Evolutionary conservation across 2,113 vertebrate species (phyloP).

Genomic region (Odocoileus virginianus): DNA sequence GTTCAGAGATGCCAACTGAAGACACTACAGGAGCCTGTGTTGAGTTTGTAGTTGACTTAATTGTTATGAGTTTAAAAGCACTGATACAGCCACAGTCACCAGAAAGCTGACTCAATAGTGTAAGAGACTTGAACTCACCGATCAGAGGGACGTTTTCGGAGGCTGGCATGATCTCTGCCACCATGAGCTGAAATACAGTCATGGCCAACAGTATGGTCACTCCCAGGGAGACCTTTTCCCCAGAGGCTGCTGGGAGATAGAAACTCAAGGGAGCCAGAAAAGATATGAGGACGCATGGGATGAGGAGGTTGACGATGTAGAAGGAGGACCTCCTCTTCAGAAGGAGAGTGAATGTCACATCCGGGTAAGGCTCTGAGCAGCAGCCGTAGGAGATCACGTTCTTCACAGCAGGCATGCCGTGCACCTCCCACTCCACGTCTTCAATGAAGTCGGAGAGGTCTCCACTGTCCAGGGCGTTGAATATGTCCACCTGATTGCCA

Average conservation of each 20-base stretch:
- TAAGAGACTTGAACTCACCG: constrained; percentile 80
- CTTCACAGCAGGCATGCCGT: constrained; percentile 94
- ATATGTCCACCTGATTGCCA: constrained; percentile 96
- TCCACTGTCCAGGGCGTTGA: constrained; percentile 89
- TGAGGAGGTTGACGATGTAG: constrained; percentile 96
- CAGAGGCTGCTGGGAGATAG: constrained; percentile 96
- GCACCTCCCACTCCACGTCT: constrained; percentile 98
- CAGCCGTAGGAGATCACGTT: constrained; percentile 96
- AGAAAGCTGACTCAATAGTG: neutral
- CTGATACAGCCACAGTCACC: neutral
- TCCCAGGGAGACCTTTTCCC: constrained; percentile 97
- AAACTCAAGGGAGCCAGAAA: constrained; percentile 96
- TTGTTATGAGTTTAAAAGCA: neutral
- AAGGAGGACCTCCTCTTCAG: constrained; percentile 96
- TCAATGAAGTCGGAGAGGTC: constrained; percentile 97
- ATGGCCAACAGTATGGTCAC: constrained; percentile 96
- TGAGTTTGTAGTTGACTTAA: neutral
- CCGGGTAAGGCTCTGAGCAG: constrained; percentile 97
- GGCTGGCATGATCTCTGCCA: constrained; percentile 98
- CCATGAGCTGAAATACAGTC: constrained; percentile 97
- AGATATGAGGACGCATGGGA: constrained; percentile 97
- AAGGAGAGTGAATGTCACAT: constrained; percentile 94
- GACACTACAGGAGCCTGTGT: neutral
- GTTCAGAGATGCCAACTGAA: neutral
- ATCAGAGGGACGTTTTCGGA: constrained; percentile 97